Evolutionary conservation across 2,113 vertebrate species (phyloP).

Genomic region (Tragelaphus buxtoni): DNA sequence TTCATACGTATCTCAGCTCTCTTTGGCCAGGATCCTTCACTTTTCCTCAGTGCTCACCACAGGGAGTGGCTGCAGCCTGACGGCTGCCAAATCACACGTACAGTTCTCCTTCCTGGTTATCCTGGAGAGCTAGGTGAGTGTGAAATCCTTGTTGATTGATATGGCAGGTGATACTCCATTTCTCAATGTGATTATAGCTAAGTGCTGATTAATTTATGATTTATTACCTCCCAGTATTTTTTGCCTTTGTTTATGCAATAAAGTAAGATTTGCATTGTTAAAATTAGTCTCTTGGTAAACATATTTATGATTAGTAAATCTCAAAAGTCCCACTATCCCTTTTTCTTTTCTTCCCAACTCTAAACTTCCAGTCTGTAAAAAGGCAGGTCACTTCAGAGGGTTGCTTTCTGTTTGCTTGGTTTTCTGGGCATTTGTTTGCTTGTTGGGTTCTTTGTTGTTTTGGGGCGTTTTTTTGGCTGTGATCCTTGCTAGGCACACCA

Average conservation of each 20-base stretch:
- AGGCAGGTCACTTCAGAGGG: not conserved
- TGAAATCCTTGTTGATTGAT: not conserved
- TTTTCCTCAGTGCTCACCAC: not conserved
- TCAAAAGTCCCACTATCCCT: not conserved
- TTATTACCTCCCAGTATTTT: not conserved
- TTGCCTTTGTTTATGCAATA: not conserved
- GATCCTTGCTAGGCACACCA: not conserved
- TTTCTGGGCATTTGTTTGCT: not conserved
- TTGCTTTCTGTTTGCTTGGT: not conserved
- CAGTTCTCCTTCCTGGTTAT: not conserved
- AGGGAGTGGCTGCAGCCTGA: not conserved
- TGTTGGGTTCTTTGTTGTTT: not conserved
- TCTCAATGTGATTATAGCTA: not conserved
- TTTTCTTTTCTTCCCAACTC: not conserved
- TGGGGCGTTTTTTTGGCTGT: accelerated
- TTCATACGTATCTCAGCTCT: not conserved
- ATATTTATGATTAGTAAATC: not conserved
- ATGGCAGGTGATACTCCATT: not conserved
- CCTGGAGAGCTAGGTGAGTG: not conserved
- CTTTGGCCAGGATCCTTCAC: not conserved
- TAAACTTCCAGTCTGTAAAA: not conserved
- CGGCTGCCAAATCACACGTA: not conserved
- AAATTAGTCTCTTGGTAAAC: not conserved
- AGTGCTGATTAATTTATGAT: not conserved
- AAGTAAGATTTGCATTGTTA: not conserved